A percentile compares a stretch with the other conserved stretches of the same genome.
Evolutionary conservation across 2,888 invertebrate species (phyloP).

Genomic region (Lordiphosa andalusiaca): DNA sequence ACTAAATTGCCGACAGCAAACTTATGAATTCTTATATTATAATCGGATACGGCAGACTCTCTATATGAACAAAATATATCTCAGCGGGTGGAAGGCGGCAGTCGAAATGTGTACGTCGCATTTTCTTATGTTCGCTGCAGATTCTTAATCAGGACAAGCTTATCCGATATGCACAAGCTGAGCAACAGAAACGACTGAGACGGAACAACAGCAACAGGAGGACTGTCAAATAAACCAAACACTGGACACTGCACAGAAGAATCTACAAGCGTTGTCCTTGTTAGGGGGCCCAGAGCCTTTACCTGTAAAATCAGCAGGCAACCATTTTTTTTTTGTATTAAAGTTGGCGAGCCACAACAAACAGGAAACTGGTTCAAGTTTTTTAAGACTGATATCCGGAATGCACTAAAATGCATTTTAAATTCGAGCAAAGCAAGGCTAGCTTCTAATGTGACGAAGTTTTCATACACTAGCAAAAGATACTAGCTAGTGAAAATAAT

Average conservation of each 20-base stretch:
- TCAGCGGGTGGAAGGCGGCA: not conserved
- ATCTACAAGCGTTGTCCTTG: conserved; percentile 30
- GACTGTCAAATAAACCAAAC: conserved; percentile 45
- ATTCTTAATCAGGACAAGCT: conserved; percentile 77
- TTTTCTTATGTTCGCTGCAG: conserved; percentile 22
- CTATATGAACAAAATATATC: conserved; percentile 10
- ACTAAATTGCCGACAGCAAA: conserved; percentile 45
- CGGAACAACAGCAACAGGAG: conserved; percentile 41
- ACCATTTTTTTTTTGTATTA: conserved; percentile 57
- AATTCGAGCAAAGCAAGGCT: too few relatives aligned
- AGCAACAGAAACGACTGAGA: conserved; percentile 39
- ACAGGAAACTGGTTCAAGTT: not conserved
- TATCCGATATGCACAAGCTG: conserved; percentile 74
- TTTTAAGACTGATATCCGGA: too few relatives aligned
- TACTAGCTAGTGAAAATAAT: too few relatives aligned
- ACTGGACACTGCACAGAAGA: conserved; percentile 31
- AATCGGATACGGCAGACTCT: conserved; percentile 39
- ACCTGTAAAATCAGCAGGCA: conserved; percentile 47
- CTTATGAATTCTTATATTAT: conserved; percentile 63
- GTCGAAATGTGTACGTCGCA: conserved; percentile 6
- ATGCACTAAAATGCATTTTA: too few relatives aligned
- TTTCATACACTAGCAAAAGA: too few relatives aligned
- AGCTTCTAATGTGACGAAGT: too few relatives aligned
- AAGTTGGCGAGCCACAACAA: conserved; percentile 20
- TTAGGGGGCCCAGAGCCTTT: conserved; percentile 14